Conservation (phyloP, 2,113 vertebrate genomes). For the Lycaon pictus region DNA sequence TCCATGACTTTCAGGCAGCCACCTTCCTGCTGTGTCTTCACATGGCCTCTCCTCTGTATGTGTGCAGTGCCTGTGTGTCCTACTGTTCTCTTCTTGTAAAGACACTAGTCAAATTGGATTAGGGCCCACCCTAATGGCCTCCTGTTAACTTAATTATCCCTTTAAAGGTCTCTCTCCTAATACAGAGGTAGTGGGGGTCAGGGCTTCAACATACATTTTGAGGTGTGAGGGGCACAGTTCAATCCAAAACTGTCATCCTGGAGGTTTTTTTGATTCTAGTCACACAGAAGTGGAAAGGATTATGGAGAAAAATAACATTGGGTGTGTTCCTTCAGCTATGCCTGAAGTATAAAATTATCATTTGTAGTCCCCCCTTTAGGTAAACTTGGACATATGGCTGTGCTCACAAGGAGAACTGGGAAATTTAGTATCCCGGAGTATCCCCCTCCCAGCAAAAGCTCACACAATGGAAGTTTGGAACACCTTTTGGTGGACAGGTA, state of each 20-base stretch:
- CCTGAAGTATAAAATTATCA: not conserved
- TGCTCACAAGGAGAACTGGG: not conserved
- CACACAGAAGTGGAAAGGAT: not conserved
- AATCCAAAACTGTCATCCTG: not conserved
- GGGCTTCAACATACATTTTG: not conserved
- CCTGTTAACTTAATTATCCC: not conserved
- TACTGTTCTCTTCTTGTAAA: not conserved
- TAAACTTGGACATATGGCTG: not conserved
- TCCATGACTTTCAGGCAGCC: not conserved
- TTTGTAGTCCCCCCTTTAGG: not conserved
- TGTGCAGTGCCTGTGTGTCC: not conserved
- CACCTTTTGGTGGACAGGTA: not conserved
- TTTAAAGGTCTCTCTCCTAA: not conserved
- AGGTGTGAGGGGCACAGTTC: too few relatives aligned
- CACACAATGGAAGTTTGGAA: not conserved
- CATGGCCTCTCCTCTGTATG: fast-evolving
- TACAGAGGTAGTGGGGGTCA: not conserved
- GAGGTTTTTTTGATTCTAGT: not conserved
- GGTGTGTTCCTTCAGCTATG: not conserved
- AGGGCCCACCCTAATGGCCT: not conserved
- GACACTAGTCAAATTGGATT: not conserved
- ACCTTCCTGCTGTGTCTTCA: not conserved
- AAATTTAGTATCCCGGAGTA: not conserved
- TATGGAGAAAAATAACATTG: not conserved
- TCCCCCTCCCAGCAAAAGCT: not conserved